phyloP scores from a whole-genome alignment of 1,140 invertebrate species.

The Tetramorium alpestre region DNA sequence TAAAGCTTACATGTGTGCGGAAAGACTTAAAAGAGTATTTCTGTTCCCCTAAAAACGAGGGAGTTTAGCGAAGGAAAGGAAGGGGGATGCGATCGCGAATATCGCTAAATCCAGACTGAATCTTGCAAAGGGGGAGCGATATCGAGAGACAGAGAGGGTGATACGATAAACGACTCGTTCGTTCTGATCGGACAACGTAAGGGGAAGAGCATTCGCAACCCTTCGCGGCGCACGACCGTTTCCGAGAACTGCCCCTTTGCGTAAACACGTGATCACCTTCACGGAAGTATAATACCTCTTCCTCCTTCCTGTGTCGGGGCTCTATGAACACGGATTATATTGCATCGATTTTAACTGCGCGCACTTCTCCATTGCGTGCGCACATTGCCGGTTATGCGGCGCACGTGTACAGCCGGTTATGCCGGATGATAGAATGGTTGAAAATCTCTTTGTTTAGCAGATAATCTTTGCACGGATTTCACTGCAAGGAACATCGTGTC shows the following conservation, averaged over 20 bases:
- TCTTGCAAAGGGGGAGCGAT: background rate
- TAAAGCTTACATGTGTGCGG: background rate
- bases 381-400: background rate
- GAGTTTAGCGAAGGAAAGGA: background rate
- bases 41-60: background rate
- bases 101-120: conserved; percentile 29
- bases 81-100: background rate
- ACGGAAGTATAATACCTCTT: conserved; percentile 40
- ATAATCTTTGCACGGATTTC: background rate
- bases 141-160: conserved; percentile 5
- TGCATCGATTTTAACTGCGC: conserved; percentile 27
- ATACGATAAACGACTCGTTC: conserved; percentile 45
- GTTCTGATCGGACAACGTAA: conserved; percentile 20
- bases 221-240: conserved; percentile 3
- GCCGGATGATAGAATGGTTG: background rate
- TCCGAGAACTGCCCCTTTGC: conserved; percentile 32
- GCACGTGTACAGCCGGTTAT: background rate
- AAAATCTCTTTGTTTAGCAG: background rate
- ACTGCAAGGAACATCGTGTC: background rate
- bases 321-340: conserved; percentile 15
- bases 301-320: conserved; percentile 25
- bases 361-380: background rate
- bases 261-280: conserved; percentile 37
- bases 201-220: conserved; percentile 22
- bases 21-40: background rate